Evolutionary conservation across 2,113 vertebrate genomes (phyloP), one percentile per base, ranked within the genome.

Genomic region (Cynopterus brachyotis): DNA sequence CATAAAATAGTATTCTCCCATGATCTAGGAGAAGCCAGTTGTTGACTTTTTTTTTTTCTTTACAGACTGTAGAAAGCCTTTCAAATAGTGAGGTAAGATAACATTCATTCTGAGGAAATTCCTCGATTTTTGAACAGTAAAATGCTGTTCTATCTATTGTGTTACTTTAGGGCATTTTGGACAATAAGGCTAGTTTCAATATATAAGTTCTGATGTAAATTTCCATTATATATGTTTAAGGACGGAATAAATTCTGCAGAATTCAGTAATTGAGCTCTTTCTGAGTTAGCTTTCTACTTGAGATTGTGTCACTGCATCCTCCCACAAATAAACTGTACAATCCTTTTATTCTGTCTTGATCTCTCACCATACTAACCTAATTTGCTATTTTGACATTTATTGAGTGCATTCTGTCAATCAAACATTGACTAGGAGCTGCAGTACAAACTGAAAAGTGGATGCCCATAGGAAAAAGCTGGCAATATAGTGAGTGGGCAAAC

Each of bases 11-110:
- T 70, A 80, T 17, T 94, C 17, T 92, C 1, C 45, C 5, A 53
- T 80, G 35, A 94, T 66, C 1, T 78, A 45, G 11, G 5, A 76
- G 35, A 81, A 91, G 6, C 0, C 47, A 32, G 1, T 24, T 70
- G 4, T 64, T 64, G 26, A 47, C 16, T 84, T 76, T 53, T 79
- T 79, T 80, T 69, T 30, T 66, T 75, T 19, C 15, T 93, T 93
- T 88, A 59, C 45, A 98, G 97, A 50, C 15, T 80, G 20, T 45
- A 32, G 88, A 97, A 40, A 88, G 13, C 7, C 0, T 78, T 85
- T 92, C 94, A 62, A 94, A 64, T 55, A 96, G 84, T 89, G 92
- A 97, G 81, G 94, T 97, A 96, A 97, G 81, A 72, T 11, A 47
- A 9, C 3, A 6, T 55, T 72, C 20, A 55, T 82, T 97, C 12